A percentile compares a stretch with the other conserved stretches of the same genome.
These are phyloP conservation scores for Eugnorisma glareosa DNA, from an alignment of 2,888 invertebrate genomes.

Conservation along the genomic window DNA sequence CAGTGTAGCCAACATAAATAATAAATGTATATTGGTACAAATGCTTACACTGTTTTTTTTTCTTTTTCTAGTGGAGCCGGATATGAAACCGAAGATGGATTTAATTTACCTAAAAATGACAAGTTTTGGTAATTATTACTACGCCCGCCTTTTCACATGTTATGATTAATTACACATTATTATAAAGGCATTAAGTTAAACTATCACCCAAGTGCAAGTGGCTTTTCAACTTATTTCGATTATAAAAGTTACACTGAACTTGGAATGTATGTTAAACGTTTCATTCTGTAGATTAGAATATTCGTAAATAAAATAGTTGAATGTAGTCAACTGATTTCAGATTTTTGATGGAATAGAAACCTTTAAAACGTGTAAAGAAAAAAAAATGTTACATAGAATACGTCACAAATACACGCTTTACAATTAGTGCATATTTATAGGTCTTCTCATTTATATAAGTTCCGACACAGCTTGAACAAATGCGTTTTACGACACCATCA, in stretches of 20 bases:
- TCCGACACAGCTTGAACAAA: neutral
- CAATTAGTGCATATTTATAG: constrained; percentile 20
- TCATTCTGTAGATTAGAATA: constrained; percentile 27
- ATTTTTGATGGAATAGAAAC: constrained; percentile 20
- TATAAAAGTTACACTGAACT: constrained; percentile 21
- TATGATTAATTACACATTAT: constrained; percentile 37
- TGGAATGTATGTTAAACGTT: constrained; percentile 34
- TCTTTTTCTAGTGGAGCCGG: constrained; percentile 66
- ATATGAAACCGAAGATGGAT: constrained; percentile 41
- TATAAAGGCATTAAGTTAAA: constrained; percentile 42
- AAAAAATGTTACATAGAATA: neutral
- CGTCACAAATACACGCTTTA: neutral
- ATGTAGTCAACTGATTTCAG: constrained; percentile 46
- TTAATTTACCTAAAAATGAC: constrained; percentile 34
- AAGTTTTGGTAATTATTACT: constrained; percentile 42
- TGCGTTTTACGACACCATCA: neutral
- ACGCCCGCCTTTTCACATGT: constrained; percentile 57
- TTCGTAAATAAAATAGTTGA: constrained; percentile 25
- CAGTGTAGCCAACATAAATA: neutral
- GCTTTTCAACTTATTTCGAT: constrained; percentile 34
- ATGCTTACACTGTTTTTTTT: neutral
- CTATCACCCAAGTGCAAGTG: constrained; percentile 45
- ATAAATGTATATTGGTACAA: neutral
- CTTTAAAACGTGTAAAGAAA: neutral
- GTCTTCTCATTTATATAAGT: constrained; percentile 34